phyloP scores from a whole-genome alignment of 2,888 invertebrate genomes.

The Sthenelais limicola region DNA sequence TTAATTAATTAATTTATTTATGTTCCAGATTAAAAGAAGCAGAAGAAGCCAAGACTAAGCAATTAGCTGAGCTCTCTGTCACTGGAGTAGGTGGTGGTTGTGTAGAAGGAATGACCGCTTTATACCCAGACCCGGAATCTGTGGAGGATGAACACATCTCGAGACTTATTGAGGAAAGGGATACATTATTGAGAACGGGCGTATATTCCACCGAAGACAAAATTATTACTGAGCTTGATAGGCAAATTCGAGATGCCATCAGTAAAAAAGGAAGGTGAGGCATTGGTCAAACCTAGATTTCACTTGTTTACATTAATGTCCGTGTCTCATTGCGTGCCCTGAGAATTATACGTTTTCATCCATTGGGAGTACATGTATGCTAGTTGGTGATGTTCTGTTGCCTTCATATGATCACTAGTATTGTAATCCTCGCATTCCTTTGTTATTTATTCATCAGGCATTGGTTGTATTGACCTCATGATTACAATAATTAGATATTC shows the following conservation, averaged over 20 bases:
- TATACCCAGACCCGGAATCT: background rate
- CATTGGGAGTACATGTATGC: too few relatives aligned
- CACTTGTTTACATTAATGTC: too few relatives aligned
- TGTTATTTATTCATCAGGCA: too few relatives aligned
- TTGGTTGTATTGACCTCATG: too few relatives aligned
- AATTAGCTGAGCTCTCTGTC: background rate
- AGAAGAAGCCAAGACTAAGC: slow-evolving; percentile 53
- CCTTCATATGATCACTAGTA: too few relatives aligned
- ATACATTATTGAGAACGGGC: slow-evolving; percentile 72
- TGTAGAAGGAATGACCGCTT: background rate
- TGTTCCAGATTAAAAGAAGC: slow-evolving; percentile 60
- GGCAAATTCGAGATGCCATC: slow-evolving; percentile 70
- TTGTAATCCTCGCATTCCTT: too few relatives aligned
- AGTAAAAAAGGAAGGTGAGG: slow-evolving; percentile 54
- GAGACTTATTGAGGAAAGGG: slow-evolving; percentile 70
- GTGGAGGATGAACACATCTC: slow-evolving; percentile 66
- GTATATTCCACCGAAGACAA: slow-evolving; percentile 71
- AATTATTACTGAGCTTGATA: slow-evolving; percentile 72
- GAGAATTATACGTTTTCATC: too few relatives aligned
- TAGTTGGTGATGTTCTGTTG: too few relatives aligned
- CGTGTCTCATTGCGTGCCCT: too few relatives aligned
- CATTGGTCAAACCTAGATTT: too few relatives aligned
- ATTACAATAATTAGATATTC: too few relatives aligned
- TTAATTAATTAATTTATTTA: too few relatives aligned
- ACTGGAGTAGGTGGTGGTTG: background rate